A percentile compares a stretch with the other conserved stretches of the same genome.
These are phyloP conservation scores for Allophyes oxyacanthae DNA, from an alignment of 2,888 invertebrate genomes.

Conservation along the genomic window DNA sequence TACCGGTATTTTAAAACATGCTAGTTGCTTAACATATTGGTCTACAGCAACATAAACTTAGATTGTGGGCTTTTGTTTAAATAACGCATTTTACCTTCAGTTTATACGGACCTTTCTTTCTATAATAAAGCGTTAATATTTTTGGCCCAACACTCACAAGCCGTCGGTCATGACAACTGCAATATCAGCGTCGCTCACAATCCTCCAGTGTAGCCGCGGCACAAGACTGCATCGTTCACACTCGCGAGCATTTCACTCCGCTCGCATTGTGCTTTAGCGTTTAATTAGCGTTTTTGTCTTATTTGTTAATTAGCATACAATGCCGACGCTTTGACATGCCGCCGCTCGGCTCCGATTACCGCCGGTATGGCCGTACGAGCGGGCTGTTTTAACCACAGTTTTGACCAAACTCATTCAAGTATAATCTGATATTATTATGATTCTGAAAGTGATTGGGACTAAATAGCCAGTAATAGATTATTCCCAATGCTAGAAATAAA, in stretches of 20 bases:
- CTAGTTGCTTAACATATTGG: too few species aligned
- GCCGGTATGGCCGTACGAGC: slow-evolving; percentile 17
- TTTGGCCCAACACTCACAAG: not conserved
- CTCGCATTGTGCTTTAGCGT: slow-evolving; percentile 42
- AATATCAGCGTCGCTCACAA: not conserved
- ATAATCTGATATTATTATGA: not conserved
- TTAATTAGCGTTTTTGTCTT: slow-evolving; percentile 79
- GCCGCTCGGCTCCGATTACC: slow-evolving; percentile 69
- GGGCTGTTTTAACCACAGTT: slow-evolving; percentile 5
- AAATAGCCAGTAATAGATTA: too few species aligned
- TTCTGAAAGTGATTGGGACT: not conserved
- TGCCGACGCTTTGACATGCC: slow-evolving; percentile 60
- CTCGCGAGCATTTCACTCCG: slow-evolving; percentile 4
- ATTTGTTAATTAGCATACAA: slow-evolving; percentile 68
- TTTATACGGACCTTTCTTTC: too few species aligned
- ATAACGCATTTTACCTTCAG: too few species aligned
- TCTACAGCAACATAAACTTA: too few species aligned
- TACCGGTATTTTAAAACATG: too few species aligned
- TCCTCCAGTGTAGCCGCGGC: slow-evolving; percentile 25
- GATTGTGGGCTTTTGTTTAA: too few species aligned
- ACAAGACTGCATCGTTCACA: slow-evolving; percentile 9
- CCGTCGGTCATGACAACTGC: slow-evolving; percentile 16
- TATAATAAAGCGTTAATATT: too few species aligned
- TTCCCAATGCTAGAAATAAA: not conserved
- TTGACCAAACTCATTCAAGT: slow-evolving; percentile 4